Evolutionary conservation across 2,888 invertebrate species (phyloP).

Genomic region (Lasioglossum zephyrum): DNA sequence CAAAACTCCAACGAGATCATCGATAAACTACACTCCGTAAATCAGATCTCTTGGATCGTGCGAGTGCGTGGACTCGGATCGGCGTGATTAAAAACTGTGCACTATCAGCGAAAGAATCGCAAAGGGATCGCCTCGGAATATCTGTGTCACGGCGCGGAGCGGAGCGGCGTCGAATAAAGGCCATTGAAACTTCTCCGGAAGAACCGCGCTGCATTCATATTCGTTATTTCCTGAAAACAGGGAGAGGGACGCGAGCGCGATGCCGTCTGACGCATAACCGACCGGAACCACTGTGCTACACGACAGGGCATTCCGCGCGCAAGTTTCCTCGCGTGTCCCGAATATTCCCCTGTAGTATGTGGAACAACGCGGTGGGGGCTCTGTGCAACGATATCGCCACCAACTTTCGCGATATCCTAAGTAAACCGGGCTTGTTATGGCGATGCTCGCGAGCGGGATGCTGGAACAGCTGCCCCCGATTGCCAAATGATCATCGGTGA

Average conservation of each 20-base stretch:
- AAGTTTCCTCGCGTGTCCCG: conserved; percentile 50
- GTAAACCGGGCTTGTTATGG: background rate
- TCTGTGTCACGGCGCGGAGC: conserved; percentile 28
- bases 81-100: conserved; percentile 29
- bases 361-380: background rate
- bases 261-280: conserved; percentile 64
- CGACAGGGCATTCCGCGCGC: conserved; percentile 45
- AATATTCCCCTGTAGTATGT: conserved; percentile 29
- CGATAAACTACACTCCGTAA: background rate
- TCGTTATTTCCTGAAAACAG: conserved; percentile 52
- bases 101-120: conserved; percentile 30
- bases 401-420: conserved; percentile 19
- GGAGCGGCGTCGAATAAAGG: conserved; percentile 29
- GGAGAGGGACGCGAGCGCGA: conserved; percentile 27
- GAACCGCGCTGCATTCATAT: conserved; percentile 47
- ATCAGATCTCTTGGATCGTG: background rate
- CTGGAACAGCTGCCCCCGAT: background rate
- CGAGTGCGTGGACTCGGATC: background rate
- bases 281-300: conserved; percentile 64
- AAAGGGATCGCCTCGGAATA: conserved; percentile 7
- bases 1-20: background rate
- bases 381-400: conserved; percentile 11
- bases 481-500: background rate
- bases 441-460: background rate
- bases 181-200: conserved; percentile 31